phyloP scores from a whole-genome alignment of 2,888 invertebrate genomes.

The Theretra japonica region DNA sequence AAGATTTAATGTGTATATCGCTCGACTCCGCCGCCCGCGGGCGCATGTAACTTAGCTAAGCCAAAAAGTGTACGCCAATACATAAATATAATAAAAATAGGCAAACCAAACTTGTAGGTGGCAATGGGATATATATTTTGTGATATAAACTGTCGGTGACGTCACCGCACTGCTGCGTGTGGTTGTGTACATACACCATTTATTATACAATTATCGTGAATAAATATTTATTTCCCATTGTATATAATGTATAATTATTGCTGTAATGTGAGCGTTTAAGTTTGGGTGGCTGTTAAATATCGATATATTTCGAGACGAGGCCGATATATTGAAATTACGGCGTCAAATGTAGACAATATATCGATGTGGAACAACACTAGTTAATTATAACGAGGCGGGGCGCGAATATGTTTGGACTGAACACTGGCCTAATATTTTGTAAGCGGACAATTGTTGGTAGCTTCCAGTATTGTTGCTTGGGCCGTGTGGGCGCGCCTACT shows the following conservation, averaged over 20 bases:
- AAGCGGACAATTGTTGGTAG: constrained; percentile 40
- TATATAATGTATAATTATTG: constrained; percentile 79
- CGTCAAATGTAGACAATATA: constrained; percentile 11
- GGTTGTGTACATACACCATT: constrained; percentile 76
- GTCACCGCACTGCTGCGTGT: constrained; percentile 53
- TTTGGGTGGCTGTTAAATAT: constrained; percentile 33
- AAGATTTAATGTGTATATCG: constrained; percentile 34
- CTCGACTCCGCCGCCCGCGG: constrained; percentile 29
- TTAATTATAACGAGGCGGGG: constrained; percentile 49
- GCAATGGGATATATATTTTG: constrained; percentile 69
- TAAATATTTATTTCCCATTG: constrained; percentile 81
- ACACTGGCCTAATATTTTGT: constrained; percentile 53
- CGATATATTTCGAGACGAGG: constrained; percentile 27
- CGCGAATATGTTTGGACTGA: constrained; percentile 49
- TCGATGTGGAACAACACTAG: constrained; percentile 35
- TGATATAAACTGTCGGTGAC: constrained; percentile 62
- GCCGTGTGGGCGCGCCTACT: constrained; percentile 17
- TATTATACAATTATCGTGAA: constrained; percentile 69
- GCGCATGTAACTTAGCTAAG: constrained; percentile 64
- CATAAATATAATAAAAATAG: constrained; percentile 50
- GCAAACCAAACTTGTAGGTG: constrained; percentile 53
- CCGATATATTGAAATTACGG: background rate
- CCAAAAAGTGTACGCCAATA: constrained; percentile 77
- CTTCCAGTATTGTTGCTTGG: constrained; percentile 41
- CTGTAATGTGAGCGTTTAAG: constrained; percentile 27